phyloP scores from a whole-genome alignment of 2,797 vertebrate species.

The Numenius phaeopus region DNA sequence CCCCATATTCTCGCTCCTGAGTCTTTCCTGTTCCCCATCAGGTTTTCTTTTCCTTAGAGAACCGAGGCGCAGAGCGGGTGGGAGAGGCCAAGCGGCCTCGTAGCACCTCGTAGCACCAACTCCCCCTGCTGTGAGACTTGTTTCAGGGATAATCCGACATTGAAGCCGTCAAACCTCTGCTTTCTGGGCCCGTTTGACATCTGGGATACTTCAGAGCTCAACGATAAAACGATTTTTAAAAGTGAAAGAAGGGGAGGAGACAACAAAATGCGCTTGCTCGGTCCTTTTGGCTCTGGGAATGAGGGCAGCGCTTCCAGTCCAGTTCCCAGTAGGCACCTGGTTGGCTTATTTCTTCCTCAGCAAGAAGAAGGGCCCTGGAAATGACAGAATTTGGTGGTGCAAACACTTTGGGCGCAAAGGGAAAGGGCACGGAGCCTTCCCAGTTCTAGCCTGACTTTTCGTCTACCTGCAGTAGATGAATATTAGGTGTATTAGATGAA shows the following conservation, averaged over 20 bases:
- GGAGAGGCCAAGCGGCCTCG: not conserved
- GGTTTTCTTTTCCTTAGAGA: not conserved
- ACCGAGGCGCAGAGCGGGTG: not conserved
- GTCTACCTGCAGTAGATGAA: rapidly evolving
- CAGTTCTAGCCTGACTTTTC: not conserved
- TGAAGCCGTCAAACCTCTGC: not conserved
- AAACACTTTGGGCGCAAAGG: not conserved
- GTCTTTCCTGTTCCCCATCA: not conserved
- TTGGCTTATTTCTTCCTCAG: not conserved
- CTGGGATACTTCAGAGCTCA: not conserved
- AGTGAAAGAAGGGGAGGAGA: not conserved
- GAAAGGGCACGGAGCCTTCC: not conserved
- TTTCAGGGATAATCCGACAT: not conserved
- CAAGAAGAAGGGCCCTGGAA: not conserved
- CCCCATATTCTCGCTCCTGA: rapidly evolving
- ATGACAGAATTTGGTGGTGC: too few relatives aligned
- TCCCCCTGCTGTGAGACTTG: not conserved
- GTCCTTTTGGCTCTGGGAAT: not conserved
- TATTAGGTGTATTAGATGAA: not conserved
- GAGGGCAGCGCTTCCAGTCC: not conserved
- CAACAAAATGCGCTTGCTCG: rapidly evolving
- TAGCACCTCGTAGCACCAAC: not conserved
- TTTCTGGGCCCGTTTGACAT: not conserved
- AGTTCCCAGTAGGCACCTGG: not conserved
- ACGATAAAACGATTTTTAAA: too few relatives aligned